Conservation (phyloP, 2,888 invertebrate species). For the Thereva nobilitata region DNA sequence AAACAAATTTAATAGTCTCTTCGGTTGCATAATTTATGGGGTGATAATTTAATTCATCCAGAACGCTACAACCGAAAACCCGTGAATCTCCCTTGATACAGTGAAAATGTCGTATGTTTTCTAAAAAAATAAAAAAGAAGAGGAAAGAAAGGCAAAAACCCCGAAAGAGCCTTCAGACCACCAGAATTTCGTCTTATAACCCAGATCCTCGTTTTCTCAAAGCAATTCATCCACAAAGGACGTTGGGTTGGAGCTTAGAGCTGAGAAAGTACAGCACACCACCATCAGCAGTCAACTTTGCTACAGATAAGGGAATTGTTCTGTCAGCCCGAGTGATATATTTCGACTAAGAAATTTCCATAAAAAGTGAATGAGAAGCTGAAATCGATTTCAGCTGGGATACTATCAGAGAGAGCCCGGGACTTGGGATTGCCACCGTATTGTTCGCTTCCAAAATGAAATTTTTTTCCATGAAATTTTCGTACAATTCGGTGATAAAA, state of each 20-base stretch:
- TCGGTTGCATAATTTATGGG: conserved; percentile 33
- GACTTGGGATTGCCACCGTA: conserved; percentile 14
- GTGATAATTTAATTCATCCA: conserved; percentile 37
- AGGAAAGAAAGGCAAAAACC: conserved; percentile 4
- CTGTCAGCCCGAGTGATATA: conserved; percentile 71
- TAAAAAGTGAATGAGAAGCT: conserved; percentile 46
- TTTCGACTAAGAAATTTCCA: conserved; percentile 66
- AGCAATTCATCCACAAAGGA: conserved; percentile 30
- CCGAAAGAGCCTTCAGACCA: conserved; percentile 18
- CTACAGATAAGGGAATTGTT: conserved; percentile 68
- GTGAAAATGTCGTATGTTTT: conserved; percentile 31
- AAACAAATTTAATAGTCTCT: conserved; percentile 35
- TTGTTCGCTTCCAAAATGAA: conserved; percentile 30
- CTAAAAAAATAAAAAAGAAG: background rate
- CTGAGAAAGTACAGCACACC: conserved; percentile 36
- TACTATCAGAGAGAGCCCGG: conserved; percentile 22
- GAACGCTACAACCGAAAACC: conserved; percentile 17
- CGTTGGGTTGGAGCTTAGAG: conserved; percentile 22
- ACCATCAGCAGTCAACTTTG: conserved; percentile 54
- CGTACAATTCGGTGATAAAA: too few relatives aligned
- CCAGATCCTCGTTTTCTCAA: conserved; percentile 30
- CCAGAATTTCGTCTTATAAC: conserved; percentile 33
- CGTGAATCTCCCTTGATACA: conserved; percentile 35
- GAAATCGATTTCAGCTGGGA: conserved; percentile 34
- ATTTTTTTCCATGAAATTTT: conserved; percentile 1